Evolutionary conservation across 2,113 vertebrate species (phyloP).

Genomic region (Elephantulus edwardii): DNA sequence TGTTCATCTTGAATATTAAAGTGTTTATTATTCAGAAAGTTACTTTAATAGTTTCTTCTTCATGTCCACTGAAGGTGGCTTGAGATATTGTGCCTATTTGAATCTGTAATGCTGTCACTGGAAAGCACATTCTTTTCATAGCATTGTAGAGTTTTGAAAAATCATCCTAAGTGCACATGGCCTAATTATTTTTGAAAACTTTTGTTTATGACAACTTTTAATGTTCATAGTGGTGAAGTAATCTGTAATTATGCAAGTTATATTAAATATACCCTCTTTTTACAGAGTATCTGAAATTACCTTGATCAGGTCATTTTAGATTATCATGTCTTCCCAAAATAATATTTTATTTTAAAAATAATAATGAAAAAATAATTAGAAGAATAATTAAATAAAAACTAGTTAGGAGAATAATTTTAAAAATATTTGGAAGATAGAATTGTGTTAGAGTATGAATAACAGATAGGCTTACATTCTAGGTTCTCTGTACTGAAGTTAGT

Average conservation of each 20-base stretch:
- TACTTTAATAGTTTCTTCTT: background rate
- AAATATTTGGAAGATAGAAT: background rate
- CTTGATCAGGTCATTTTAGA: background rate
- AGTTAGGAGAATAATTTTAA: too few relatives aligned
- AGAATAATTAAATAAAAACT: too few relatives aligned
- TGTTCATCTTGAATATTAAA: background rate
- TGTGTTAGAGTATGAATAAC: background rate
- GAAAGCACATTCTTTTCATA: conserved; percentile 14
- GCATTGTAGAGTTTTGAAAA: background rate
- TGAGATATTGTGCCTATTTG: background rate
- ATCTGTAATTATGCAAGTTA: background rate
- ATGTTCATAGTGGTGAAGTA: background rate
- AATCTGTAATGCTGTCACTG: background rate
- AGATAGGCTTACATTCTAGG: background rate
- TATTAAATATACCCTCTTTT: background rate
- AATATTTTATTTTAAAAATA: background rate
- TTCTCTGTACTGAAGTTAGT: background rate
- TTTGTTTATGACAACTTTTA: background rate
- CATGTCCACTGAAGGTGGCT: background rate
- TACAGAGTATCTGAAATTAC: background rate
- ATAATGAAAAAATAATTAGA: conserved; percentile 11
- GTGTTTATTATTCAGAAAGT: background rate
- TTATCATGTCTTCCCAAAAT: background rate
- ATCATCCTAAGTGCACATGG: background rate
- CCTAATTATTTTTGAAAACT: background rate